phyloP scores from a whole-genome alignment of 2,113 vertebrate genomes.

The Vidua macroura region DNA sequence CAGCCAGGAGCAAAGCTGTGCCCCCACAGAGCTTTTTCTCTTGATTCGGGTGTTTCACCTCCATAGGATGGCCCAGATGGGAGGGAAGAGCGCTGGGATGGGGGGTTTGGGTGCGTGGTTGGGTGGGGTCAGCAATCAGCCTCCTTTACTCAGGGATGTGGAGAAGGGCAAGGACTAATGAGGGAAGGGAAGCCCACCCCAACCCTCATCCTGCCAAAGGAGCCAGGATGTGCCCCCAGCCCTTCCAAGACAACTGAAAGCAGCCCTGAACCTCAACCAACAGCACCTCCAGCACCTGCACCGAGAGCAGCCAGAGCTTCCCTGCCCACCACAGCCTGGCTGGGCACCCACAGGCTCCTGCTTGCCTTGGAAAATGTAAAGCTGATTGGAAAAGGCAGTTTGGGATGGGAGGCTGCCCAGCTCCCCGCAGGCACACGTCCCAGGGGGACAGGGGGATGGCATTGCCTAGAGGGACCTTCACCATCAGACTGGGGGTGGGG shows the following conservation, averaged over 20 bases:
- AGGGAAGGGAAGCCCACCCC: not conserved
- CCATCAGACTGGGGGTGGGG: rapidly evolving
- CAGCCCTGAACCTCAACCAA: not conserved
- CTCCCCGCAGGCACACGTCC: not conserved
- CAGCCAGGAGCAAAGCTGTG: not conserved
- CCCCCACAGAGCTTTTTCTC: not conserved
- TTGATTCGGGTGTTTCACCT: not conserved
- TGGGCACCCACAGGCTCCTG: rapidly evolving
- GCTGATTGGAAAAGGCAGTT: not conserved
- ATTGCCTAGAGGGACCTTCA: not conserved
- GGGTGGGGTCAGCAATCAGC: not conserved
- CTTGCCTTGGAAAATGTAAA: not conserved
- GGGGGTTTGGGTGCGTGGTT: rapidly evolving
- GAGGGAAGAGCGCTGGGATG: not conserved
- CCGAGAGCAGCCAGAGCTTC: not conserved
- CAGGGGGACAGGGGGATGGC: rapidly evolving
- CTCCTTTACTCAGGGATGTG: rapidly evolving
- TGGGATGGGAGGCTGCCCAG: not conserved
- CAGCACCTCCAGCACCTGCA: not conserved
- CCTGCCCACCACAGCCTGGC: not conserved
- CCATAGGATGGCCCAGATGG: rapidly evolving
- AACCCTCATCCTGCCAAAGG: rapidly evolving
- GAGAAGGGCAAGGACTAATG: not conserved
- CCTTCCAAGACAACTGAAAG: not conserved
- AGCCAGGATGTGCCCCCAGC: not conserved